Evolutionary conservation across 2,113 vertebrate species (phyloP).

Genomic region (Carassius carassius): DNA sequence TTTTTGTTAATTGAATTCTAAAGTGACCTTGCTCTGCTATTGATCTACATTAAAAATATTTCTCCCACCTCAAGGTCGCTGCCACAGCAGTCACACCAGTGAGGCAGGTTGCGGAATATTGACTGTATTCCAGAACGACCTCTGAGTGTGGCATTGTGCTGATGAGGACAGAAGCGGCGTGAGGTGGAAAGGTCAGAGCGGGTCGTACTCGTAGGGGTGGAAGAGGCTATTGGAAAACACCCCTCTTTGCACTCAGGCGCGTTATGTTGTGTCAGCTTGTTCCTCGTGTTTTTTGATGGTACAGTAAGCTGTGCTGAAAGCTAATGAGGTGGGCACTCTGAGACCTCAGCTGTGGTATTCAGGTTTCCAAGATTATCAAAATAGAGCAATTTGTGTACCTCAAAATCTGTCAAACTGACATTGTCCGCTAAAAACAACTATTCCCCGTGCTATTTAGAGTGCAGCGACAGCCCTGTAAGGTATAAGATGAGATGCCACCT

Average conservation of each 20-base stretch:
- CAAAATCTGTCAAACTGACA: constrained; percentile 26
- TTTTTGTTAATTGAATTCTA: constrained; percentile 55
- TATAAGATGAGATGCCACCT: not conserved
- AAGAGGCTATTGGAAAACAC: constrained; percentile 22
- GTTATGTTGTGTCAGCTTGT: constrained; percentile 21
- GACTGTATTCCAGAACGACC: constrained; percentile 42
- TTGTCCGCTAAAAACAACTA: constrained; percentile 15
- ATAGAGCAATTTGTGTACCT: constrained; percentile 25
- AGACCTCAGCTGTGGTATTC: constrained; percentile 8
- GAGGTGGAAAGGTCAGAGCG: constrained; percentile 42
- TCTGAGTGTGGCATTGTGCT: constrained; percentile 44
- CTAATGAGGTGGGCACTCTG: constrained; percentile 38
- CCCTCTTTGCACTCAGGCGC: constrained; percentile 9
- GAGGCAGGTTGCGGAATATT: constrained; percentile 28
- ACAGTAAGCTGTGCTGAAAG: constrained; percentile 25
- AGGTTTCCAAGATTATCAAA: constrained; percentile 7
- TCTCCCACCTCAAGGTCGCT: constrained; percentile 44
- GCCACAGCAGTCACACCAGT: not conserved
- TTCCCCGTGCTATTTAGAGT: constrained; percentile 7
- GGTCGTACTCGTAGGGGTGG: constrained; percentile 9
- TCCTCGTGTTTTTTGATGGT: constrained; percentile 18
- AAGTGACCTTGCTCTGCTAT: constrained; percentile 56
- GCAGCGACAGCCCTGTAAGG: not conserved
- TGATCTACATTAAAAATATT: constrained; percentile 55
- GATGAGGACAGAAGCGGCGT: constrained; percentile 31